Conservation (phyloP, 2,888 invertebrate genomes). For the Hirudinaria manillensis region DNA sequence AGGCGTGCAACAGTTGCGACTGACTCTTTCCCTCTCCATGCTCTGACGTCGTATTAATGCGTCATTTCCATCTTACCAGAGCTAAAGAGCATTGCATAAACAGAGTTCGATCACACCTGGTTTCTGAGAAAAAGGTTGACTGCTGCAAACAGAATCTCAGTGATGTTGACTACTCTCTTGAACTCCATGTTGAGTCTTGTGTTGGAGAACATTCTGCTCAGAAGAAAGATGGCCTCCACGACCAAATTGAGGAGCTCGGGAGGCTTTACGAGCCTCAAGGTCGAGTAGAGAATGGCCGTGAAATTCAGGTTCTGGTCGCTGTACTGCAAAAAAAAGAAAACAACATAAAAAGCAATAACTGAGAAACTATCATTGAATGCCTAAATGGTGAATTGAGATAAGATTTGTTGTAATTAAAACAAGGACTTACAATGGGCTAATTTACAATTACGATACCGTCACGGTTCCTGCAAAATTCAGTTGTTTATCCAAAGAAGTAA, state of each 20-base stretch:
- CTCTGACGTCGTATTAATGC: too few relatives aligned
- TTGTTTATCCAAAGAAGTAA: too few relatives aligned
- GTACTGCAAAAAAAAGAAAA: constrained; percentile 1
- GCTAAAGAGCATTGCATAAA: too few relatives aligned
- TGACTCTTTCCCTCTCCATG: neutral
- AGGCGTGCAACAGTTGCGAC: constrained; percentile 25
- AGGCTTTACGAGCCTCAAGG: constrained; percentile 20
- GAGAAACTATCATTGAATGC: too few relatives aligned
- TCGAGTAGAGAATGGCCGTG: constrained; percentile 25
- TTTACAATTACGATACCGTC: too few relatives aligned
- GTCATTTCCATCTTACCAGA: too few relatives aligned
- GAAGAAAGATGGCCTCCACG: constrained; percentile 19
- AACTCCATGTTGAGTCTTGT: constrained; percentile 18
- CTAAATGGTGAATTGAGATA: too few relatives aligned
- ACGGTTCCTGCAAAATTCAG: neutral
- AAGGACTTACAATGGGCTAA: too few relatives aligned
- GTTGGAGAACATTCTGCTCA: neutral
- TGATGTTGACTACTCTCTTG: constrained; percentile 20
- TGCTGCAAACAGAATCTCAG: constrained; percentile 13
- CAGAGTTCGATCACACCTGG: constrained; percentile 4
- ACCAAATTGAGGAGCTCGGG: constrained; percentile 14
- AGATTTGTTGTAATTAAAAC: too few relatives aligned
- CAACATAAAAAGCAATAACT: too few relatives aligned
- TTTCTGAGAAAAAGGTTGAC: constrained; percentile 30
- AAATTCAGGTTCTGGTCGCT: constrained; percentile 25